These are phyloP conservation scores for Trachymyrmex cornetzi DNA, from an alignment of 1,140 invertebrate species.

Conservation along the genomic window DNA sequence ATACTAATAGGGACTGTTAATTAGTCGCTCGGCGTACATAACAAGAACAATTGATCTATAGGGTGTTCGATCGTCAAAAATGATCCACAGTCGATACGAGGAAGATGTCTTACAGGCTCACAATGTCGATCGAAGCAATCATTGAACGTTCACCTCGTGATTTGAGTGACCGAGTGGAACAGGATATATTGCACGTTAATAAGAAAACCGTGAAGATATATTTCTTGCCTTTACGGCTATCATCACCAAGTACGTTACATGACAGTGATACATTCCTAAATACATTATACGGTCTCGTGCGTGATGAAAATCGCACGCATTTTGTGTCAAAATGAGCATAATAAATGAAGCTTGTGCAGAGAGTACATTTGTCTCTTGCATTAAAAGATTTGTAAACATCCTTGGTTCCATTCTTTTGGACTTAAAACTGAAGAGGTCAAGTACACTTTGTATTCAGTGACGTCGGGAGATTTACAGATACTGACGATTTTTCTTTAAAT, in stretches of 20 bases:
- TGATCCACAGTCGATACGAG: neutral
- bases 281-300: neutral
- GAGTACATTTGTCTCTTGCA: neutral
- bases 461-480: neutral
- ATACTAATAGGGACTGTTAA: constrained; percentile 53
- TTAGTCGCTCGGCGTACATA: constrained; percentile 39
- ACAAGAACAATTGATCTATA: neutral
- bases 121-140: neutral
- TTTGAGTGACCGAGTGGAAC: constrained; percentile 6
- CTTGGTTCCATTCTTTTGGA: neutral
- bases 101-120: neutral
- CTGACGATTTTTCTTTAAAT: neutral
- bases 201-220: constrained; percentile 29
- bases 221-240: neutral
- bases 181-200: neutral
- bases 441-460: neutral
- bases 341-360: neutral
- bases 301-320: constrained; percentile 30
- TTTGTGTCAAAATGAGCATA: neutral
- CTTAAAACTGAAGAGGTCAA: neutral
- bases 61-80: constrained; percentile 33
- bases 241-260: constrained; percentile 5
- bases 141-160: constrained; percentile 19
- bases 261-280: neutral
- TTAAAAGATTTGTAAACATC: neutral